phyloP scores from a whole-genome alignment of 2,113 vertebrate genomes.

The Megalops atlanticus region DNA sequence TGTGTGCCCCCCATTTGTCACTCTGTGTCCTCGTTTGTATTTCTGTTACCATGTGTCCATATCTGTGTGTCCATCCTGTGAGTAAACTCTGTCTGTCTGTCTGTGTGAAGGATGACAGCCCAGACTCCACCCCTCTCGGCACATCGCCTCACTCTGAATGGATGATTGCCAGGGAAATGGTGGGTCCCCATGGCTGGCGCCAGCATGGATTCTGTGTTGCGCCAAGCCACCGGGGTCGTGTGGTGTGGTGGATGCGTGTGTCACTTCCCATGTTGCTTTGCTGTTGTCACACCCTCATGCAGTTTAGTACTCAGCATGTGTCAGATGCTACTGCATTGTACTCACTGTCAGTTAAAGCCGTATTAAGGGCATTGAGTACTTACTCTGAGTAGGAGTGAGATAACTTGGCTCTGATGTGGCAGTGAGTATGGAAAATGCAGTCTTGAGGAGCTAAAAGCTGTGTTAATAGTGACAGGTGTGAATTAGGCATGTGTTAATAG shows the following conservation, averaged over 20 bases:
- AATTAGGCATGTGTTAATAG: no score
- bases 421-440: no score
- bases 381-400: no score
- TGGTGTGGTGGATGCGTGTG: constrained; percentile 14
- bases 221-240: constrained; percentile 11
- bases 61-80: no score
- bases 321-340: neutral
- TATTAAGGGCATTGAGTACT: no score
- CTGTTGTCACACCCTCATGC: no score
- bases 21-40: constrained; percentile 27
- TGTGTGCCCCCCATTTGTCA: constrained; percentile 36
- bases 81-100: constrained; percentile 24
- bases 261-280: neutral
- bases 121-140: constrained; percentile 60
- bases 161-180: constrained; percentile 79
- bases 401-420: no score
- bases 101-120: constrained; percentile 62
- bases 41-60: constrained; percentile 8
- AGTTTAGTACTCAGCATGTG: no score
- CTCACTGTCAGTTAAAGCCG: no score
- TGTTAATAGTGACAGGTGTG: no score
- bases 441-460: no score
- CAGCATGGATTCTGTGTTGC: neutral
- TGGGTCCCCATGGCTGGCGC: constrained; percentile 53
- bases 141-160: constrained; percentile 74